These are phyloP conservation scores for Panorpa germanica DNA, from an alignment of 2,888 invertebrate species.

Conservation along the genomic window DNA sequence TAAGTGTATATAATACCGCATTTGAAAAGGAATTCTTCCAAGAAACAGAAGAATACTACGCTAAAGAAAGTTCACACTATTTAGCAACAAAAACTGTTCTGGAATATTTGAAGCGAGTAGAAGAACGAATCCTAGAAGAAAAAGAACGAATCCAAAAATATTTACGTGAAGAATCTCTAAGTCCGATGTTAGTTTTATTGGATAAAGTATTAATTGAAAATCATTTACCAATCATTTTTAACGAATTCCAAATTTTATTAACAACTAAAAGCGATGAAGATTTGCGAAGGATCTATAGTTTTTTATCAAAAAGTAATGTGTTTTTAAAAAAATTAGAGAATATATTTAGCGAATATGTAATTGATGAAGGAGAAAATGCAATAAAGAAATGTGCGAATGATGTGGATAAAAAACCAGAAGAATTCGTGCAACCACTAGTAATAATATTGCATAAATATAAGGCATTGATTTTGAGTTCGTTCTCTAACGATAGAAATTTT, in stretches of 20 bases:
- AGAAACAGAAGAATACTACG: slow-evolving; percentile 91
- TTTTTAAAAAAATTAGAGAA: slow-evolving; percentile 77
- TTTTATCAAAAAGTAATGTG: slow-evolving; percentile 83
- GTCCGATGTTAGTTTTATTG: slow-evolving; percentile 75
- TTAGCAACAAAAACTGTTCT: slow-evolving; percentile 89
- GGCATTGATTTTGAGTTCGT: slow-evolving; percentile 81
- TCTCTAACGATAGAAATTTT: slow-evolving; percentile 94
- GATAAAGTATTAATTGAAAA: slow-evolving; percentile 92
- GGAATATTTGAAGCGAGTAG: slow-evolving; percentile 96
- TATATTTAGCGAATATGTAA: slow-evolving; percentile 84
- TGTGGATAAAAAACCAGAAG: slow-evolving; percentile 88
- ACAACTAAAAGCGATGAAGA: slow-evolving; percentile 91
- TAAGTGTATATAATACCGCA: slow-evolving; percentile 78
- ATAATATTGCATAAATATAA: slow-evolving; percentile 97
- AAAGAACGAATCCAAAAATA: slow-evolving; percentile 85
- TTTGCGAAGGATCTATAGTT: slow-evolving; percentile 84
- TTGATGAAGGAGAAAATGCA: slow-evolving; percentile 77
- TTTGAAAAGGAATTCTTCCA: slow-evolving; percentile 91
- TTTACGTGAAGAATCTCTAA: slow-evolving; percentile 84
- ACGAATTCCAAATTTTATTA: slow-evolving; percentile 78
- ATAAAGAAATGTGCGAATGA: slow-evolving; percentile 87
- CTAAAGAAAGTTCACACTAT: slow-evolving; percentile 85
- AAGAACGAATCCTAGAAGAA: slow-evolving; percentile 84
- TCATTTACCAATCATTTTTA: slow-evolving; percentile 88
- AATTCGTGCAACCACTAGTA: slow-evolving; percentile 91